These are phyloP conservation scores for Salvelinus sp. DNA, from an alignment of 2,113 vertebrate species.

Conservation along the genomic window DNA sequence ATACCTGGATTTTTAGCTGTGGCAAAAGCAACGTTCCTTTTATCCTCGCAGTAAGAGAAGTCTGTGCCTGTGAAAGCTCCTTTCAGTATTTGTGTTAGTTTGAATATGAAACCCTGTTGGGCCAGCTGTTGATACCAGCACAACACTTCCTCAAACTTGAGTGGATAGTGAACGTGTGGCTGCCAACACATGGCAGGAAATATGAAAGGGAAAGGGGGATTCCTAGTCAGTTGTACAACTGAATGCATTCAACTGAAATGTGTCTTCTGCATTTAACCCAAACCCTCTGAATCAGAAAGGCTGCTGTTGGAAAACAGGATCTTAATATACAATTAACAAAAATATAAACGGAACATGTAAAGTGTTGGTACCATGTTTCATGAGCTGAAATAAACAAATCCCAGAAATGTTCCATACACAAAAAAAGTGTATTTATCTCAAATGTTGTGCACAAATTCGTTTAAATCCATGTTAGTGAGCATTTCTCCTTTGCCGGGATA, in stretches of 20 bases:
- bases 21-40: slow-evolving; percentile 34
- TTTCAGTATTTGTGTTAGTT: slow-evolving; percentile 41
- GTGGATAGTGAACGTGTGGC: slow-evolving; percentile 36
- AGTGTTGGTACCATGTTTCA: too few relatives aligned
- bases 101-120: slow-evolving; percentile 51
- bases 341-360: too few relatives aligned
- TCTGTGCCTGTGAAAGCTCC: slow-evolving; percentile 36
- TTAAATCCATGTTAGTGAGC: too few relatives aligned
- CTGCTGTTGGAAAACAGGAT: slow-evolving; percentile 3
- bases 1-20: not conserved
- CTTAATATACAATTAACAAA: not conserved
- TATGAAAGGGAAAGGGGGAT: slow-evolving; percentile 4
- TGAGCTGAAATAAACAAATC: too few relatives aligned
- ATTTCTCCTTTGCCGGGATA: too few relatives aligned
- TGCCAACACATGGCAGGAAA: slow-evolving; percentile 33
- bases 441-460: too few relatives aligned
- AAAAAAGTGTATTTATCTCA: too few relatives aligned
- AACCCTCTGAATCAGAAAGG: too few relatives aligned
- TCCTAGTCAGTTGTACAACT: too few relatives aligned
- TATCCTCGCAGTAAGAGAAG: slow-evolving; percentile 44
- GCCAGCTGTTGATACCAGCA: slow-evolving; percentile 53
- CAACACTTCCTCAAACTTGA: slow-evolving; percentile 19
- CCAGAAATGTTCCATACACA: too few relatives aligned
- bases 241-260: too few relatives aligned
- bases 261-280: too few relatives aligned